Base-by-base conservation (phyloP, 2,113 vertebrate genomes). In the Bambusicola thoracicus region DNA sequence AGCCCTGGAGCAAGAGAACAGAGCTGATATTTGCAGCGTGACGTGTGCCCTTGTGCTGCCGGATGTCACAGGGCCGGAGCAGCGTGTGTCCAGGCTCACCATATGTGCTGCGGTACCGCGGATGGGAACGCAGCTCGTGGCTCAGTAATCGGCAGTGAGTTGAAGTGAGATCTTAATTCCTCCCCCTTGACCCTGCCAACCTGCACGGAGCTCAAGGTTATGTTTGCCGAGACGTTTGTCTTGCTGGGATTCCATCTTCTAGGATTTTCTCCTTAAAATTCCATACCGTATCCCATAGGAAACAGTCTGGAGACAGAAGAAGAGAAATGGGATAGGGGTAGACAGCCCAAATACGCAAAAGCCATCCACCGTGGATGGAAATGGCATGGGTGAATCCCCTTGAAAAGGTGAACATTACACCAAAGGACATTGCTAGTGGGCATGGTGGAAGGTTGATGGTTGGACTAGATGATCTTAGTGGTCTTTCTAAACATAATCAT, bases 81-180 rank as follows among this genome's bases (percentile, higher is more conserved):
- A 94, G 94, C 82, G 5, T 94, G 96, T 43, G 87, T 82, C 92
- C 72, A 0, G 38, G 63, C 88, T 81, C 2, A 2, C 96, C 96
- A 97, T 96, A 96, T 97, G 96, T 84, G 95, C 96, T 88, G 92
- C 36, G 1, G 89, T 72, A 61, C 63, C 10, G 14, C 58, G 32
- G 4, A 7, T 5, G 0, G 59, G 41, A 75, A 32, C 30, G 43
- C 74, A 32, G 82, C 59, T 20, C 20, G 38, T 3, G 55, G 24
- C 68, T 87, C 29, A 4, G 30, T 72, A 67, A 7, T 3, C 29
- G 11, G 1, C 48, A 80, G 3, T 15, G 2, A 2, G 4, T 29
- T 46, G 41, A 77, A 87, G 87, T 6, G 16, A 87, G 58, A 41
- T 41, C 14, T 79, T 0, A 0, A 2, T 65, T 81, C 43, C 62